These are phyloP conservation scores for Drosophila koepferae DNA, from an alignment of 2,888 invertebrate species.

Conservation along the genomic window DNA sequence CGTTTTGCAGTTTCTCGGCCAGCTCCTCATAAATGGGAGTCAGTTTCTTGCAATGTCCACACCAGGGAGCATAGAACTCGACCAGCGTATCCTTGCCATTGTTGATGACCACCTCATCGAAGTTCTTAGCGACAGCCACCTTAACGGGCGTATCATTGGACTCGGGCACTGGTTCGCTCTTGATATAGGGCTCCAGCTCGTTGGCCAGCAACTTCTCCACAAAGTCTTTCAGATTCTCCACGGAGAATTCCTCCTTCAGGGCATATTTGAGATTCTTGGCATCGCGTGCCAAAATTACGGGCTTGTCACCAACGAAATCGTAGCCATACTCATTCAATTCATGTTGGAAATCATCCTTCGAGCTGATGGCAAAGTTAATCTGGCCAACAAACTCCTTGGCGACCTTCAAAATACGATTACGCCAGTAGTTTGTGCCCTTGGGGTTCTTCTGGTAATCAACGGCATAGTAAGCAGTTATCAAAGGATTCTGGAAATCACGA, in stretches of 20 bases:
- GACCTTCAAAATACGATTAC: conserved; percentile 96
- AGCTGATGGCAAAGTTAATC: conserved; percentile 94
- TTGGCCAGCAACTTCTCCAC: conserved; percentile 92
- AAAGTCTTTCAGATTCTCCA: conserved; percentile 94
- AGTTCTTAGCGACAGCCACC: conserved; percentile 98
- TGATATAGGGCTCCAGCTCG: conserved; percentile 95
- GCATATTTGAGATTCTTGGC: conserved; percentile 94
- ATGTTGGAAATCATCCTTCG: conserved; percentile 96
- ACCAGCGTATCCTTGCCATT: conserved; percentile 96
- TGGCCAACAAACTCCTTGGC: conserved; percentile 85
- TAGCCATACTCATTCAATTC: conserved; percentile 98
- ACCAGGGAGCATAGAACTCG: conserved; percentile 99
- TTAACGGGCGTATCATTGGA: conserved; percentile 93
- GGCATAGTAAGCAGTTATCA: conserved; percentile 95
- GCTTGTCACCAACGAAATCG: conserved; percentile 95
- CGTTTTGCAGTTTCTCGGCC: conserved; percentile 93
- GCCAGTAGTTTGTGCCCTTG: conserved; percentile 99
- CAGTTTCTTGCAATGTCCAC: conserved; percentile 99
- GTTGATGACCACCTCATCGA: conserved; percentile 96
- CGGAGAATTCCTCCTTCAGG: conserved; percentile 94
- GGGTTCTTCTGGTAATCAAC: conserved; percentile 98
- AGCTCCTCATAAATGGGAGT: conserved; percentile 97
- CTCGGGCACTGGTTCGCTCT: conserved; percentile 97
- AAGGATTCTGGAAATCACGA: conserved; percentile 94
- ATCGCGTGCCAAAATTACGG: conserved; percentile 93